Base-by-base conservation (phyloP, 2,888 invertebrate species). In the Drosophila prolongata region DNA sequence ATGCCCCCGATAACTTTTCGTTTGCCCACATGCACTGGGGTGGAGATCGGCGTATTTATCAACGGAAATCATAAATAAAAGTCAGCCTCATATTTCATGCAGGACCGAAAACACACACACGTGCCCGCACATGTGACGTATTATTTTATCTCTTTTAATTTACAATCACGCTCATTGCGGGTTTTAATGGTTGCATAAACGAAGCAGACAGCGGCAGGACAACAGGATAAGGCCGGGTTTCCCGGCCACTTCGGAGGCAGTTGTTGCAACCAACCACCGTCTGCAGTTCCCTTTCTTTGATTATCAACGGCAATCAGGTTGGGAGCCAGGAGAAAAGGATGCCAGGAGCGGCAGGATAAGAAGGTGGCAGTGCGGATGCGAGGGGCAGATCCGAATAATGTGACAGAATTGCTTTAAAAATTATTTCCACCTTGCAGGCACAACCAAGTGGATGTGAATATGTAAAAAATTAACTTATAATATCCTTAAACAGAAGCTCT, bases 11-110 rank as follows among this genome's bases (percentile, higher is more conserved):
- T 89, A 89, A 56, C 60, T 72, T 57, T 74, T 72, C 71, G 72
- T 72, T 79, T 71, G 70, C 67, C 69, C 42, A 30, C 62, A 44
- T 47, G 40, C 44, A 55, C 40, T 35, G 30, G 50, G 67, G 11
- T 37, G 35, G 58, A 61, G 47, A 67, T 59, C 67, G 40, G 62
- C 27, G 67, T 71, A 86, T 85, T 89, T 89, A 86, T 85, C 85
- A 89, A 78, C 85, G 89, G 90, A 89, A 89, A 89, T 88, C 90
- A 89, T 89, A 85, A 85, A 89, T 89, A 86, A 85, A 82, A 74
- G 60, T 62, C 69, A 38, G 74, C 68, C 65, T 68, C 88, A 84
- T 88, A 82, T 82, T 77, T 89, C 77, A 82, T 67, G 61, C 37
- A 6, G 16, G 34, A 47, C 50, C 47, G 43, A 60, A 71, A 55